Evolutionary conservation across 2,888 invertebrate genomes (phyloP).

Genomic region (Xylophagus ater): DNA sequence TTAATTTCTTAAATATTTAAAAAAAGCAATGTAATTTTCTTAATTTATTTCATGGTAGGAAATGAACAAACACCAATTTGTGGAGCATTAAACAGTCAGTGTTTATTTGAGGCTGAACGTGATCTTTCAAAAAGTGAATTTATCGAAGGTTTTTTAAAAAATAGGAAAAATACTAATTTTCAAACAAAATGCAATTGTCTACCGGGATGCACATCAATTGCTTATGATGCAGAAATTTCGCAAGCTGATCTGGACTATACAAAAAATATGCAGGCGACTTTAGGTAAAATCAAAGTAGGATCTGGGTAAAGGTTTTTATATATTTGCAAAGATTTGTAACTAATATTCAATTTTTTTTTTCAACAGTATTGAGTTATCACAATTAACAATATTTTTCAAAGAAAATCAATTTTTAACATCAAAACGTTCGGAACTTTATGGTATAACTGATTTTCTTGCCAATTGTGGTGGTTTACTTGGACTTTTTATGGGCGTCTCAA

Average conservation of each 20-base stretch:
- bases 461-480: slow-evolving; percentile 50
- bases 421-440: slow-evolving; percentile 48
- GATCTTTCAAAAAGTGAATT: slow-evolving; percentile 32
- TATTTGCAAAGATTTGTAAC: no score
- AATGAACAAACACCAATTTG: slow-evolving; percentile 33
- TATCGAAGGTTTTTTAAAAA: slow-evolving; percentile 26
- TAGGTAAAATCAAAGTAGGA: no score
- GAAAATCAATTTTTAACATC: slow-evolving; percentile 53
- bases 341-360: no score
- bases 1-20: background rate
- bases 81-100: slow-evolving; percentile 30
- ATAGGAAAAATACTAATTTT: slow-evolving; percentile 29
- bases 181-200: slow-evolving; percentile 42
- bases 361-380: slow-evolving; percentile 41
- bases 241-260: slow-evolving; percentile 57
- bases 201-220: slow-evolving; percentile 55
- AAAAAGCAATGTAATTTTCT: background rate
- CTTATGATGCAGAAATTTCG: slow-evolving; percentile 60
- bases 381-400: slow-evolving; percentile 52
- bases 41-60: slow-evolving; percentile 22
- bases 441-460: slow-evolving; percentile 48
- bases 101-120: slow-evolving; percentile 34
- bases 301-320: no score
- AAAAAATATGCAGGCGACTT: no score
- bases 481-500: slow-evolving; percentile 18